Conservation (phyloP, 2,113 vertebrate species). For the Lates calcarifer region DNA sequence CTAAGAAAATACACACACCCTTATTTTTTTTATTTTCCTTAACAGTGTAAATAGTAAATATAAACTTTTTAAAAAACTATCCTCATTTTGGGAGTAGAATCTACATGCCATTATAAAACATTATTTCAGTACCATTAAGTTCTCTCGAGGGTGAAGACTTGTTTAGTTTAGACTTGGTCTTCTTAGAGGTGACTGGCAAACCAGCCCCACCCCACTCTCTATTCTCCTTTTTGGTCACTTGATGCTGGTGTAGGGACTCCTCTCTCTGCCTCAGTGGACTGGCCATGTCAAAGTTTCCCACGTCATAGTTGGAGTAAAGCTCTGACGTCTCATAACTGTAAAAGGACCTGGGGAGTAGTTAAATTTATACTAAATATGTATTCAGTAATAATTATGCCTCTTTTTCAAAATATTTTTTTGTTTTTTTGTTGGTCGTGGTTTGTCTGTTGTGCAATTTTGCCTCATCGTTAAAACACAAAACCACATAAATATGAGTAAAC, state of each 20-base stretch:
- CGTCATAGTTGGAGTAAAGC: background rate
- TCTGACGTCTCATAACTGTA: conserved; percentile 77
- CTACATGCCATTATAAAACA: background rate
- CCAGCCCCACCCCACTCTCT: conserved; percentile 5
- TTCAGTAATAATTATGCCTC: background rate
- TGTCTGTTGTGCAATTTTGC: background rate
- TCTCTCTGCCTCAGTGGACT: conserved; percentile 42
- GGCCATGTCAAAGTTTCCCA: conserved; percentile 14
- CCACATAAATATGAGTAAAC: background rate
- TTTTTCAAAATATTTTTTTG: background rate
- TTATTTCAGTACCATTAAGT: conserved; percentile 63
- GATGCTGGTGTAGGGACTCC: conserved; percentile 20
- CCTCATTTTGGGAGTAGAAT: background rate
- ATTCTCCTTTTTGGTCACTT: conserved; percentile 52
- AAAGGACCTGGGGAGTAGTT: conserved; percentile 77
- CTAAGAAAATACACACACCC: conserved; percentile 49
- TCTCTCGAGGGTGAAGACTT: conserved; percentile 67
- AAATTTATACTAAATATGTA: background rate
- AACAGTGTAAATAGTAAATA: background rate
- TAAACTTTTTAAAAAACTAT: background rate
- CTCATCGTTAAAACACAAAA: background rate
- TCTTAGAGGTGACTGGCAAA: conserved; percentile 47
- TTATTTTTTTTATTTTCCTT: background rate
- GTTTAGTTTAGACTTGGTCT: conserved; percentile 68
- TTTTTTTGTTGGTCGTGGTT: background rate